Evolutionary conservation across 1,140 invertebrate species (phyloP), one percentile per base, ranked within the genome.

Genomic region (Mesaphorura yosii): DNA sequence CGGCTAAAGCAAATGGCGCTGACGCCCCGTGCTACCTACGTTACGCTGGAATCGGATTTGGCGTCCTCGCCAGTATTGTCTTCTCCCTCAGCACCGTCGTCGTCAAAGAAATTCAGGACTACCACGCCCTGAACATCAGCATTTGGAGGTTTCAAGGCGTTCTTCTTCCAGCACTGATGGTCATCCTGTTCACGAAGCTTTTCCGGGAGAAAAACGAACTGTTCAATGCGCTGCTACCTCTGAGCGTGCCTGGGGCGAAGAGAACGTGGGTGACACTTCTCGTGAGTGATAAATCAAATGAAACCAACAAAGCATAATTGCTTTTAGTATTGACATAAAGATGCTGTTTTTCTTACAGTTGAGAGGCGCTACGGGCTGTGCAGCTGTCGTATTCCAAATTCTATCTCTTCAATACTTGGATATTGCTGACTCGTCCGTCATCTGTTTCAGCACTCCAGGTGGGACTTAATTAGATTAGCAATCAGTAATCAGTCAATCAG

Each of bases 101-200:
- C 31, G n/a, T 34, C 10, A 34, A 34, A 34, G n/a, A 10, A 10
- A 34, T 34, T 34, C 25, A 40, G 1, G 27, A 27, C 14, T 38
- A 49, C 19, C 22, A 39, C 23, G 22, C 48, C 2, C 10, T 51
- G 1, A 56, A 23, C 3, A 15, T 56, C 1, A 46, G 39, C 3
- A 34, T 51, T 2, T 57, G 55, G 55, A 34, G 55, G 29, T 42
- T 51, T 23, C 55, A 51, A 20, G 55, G 55, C 17, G 20, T 57
- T 31, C 28, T 57, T 10, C 20, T 15, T 19, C 55, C 55, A 10
- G 34, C 53, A 6, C 4, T 54, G 1, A 6, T 42, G 7, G 28
- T 50, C 10, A 1, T 55, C 7, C n/a, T 37, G 1, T 50, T n/a
- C n/a, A n/a, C n/a, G n/a, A n/a, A n/a, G n/a, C n/a, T n/a, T n/a